These are phyloP conservation scores for Portunus trituberculatus DNA, from an alignment of 1,140 invertebrate species.

Conservation along the genomic window DNA sequence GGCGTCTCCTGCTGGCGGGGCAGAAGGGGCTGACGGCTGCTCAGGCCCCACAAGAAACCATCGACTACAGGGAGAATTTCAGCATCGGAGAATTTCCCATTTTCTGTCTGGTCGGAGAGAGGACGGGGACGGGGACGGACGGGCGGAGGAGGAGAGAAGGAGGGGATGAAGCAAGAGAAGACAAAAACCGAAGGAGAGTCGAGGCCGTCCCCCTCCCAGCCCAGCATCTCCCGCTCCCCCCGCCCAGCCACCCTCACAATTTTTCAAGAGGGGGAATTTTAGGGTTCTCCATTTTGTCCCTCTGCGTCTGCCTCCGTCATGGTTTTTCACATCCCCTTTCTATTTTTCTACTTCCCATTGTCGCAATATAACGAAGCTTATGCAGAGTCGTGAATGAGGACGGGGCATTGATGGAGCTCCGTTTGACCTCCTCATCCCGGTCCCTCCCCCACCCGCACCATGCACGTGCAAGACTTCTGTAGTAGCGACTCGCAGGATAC, in stretches of 20 bases:
- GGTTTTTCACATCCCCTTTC: not conserved
- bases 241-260: constrained; percentile 47
- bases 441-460: not conserved
- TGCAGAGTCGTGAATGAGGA: not conserved
- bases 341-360: constrained; percentile 30
- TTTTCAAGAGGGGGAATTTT: constrained; percentile 64
- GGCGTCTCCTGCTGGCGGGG: not conserved
- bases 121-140: not conserved
- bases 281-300: constrained; percentile 33
- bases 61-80: not conserved
- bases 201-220: not conserved
- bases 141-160: constrained; percentile 12
- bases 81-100: not conserved
- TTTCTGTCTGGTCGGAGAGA: not conserved
- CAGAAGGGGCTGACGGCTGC: not conserved
- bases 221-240: not conserved
- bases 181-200: constrained; percentile 46
- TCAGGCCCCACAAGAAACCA: constrained; percentile 7
- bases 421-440: not conserved
- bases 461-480: not conserved
- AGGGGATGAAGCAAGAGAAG: constrained; percentile 28
- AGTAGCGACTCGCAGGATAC: constrained; percentile 7
- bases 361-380: not conserved
- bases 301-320: not conserved
- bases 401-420: not conserved